A percentile compares a stretch with the other conserved stretches of the same genome.
These are phyloP conservation scores for Holotrichia oblita DNA, from an alignment of 1,140 invertebrate species.

Conservation along the genomic window DNA sequence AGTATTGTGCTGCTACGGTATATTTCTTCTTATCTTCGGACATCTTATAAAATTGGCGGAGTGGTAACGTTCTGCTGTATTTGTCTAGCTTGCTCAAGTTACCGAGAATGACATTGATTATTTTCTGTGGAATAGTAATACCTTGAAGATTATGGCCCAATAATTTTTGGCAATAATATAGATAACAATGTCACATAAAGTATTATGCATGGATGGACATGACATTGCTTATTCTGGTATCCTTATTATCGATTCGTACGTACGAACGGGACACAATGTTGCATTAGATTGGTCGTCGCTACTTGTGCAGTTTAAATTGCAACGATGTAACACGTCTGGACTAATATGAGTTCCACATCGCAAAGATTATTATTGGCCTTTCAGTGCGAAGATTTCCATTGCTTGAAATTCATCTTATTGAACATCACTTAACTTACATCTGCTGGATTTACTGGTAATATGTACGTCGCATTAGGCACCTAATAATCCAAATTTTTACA, in stretches of 20 bases:
- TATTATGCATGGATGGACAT: slow-evolving; percentile 35
- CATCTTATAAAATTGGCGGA: neutral
- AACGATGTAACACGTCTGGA: neutral
- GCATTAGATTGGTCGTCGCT: slow-evolving; percentile 34
- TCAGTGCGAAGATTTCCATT: slow-evolving; percentile 41
- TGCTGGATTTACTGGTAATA: slow-evolving; percentile 46
- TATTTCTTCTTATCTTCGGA: neutral
- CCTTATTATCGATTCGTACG: neutral
- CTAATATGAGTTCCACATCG: neutral
- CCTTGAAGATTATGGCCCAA: slow-evolving; percentile 6
- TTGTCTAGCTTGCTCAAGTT: slow-evolving; percentile 10
- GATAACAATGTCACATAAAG: neutral
- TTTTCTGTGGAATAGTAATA: slow-evolving; percentile 26
- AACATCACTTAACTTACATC: slow-evolving; percentile 60
- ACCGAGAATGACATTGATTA: slow-evolving; percentile 3
- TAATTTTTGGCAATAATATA: slow-evolving; percentile 30
- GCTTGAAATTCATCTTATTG: slow-evolving; percentile 54
- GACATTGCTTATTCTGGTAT: slow-evolving; percentile 35
- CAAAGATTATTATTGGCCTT: slow-evolving; percentile 30
- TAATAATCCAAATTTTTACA: too few species aligned
- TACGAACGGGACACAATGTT: slow-evolving; percentile 26
- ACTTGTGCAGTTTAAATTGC: neutral
- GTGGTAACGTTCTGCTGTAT: neutral
- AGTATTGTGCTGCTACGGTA: neutral
- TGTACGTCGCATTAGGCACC: neutral